A percentile compares a stretch with the other conserved stretches of the same genome.
These are phyloP conservation scores for Desmophyllum pertusum DNA, from an alignment of 92 coral and sea anemone genomes.

Conservation along the genomic window DNA sequence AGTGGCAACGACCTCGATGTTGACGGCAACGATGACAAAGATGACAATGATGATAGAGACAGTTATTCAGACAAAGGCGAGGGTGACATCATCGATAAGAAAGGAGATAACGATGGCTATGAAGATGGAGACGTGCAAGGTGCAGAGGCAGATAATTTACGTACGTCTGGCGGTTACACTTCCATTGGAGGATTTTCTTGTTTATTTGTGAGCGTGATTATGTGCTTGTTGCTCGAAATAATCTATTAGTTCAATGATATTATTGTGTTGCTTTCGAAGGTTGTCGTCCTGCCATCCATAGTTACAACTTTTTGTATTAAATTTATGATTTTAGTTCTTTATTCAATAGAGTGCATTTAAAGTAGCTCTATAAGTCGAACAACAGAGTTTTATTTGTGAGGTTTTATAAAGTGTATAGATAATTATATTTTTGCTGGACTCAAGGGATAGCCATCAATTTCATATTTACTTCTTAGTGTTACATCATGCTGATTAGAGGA, in stretches of 20 bases:
- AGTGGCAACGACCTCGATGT: not conserved
- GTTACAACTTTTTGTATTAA: too few relatives aligned
- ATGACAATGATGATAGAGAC: not conserved
- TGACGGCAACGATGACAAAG: not conserved
- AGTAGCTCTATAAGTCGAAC: too few relatives aligned
- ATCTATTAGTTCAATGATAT: not conserved
- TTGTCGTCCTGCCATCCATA: too few relatives aligned
- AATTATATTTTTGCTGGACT: too few relatives aligned
- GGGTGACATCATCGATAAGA: too few relatives aligned
- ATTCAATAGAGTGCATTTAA: too few relatives aligned
- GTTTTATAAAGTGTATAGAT: too few relatives aligned
- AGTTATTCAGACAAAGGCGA: not conserved
- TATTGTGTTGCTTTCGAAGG: not conserved
- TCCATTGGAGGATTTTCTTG: not conserved
- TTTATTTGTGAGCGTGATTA: not conserved
- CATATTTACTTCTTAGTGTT: too few relatives aligned
- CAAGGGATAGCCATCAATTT: too few relatives aligned
- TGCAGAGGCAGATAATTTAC: not conserved
- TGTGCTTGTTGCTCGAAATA: not conserved
- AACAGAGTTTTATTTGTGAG: too few relatives aligned
- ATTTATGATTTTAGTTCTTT: too few relatives aligned
- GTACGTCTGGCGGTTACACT: not conserved
- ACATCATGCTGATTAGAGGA: too few relatives aligned
- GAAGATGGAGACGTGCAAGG: not conserved
- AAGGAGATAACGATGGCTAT: not conserved